Evolutionary conservation across 2,888 invertebrate genomes (phyloP).

Genomic region (Acanthoscelides obtectus): DNA sequence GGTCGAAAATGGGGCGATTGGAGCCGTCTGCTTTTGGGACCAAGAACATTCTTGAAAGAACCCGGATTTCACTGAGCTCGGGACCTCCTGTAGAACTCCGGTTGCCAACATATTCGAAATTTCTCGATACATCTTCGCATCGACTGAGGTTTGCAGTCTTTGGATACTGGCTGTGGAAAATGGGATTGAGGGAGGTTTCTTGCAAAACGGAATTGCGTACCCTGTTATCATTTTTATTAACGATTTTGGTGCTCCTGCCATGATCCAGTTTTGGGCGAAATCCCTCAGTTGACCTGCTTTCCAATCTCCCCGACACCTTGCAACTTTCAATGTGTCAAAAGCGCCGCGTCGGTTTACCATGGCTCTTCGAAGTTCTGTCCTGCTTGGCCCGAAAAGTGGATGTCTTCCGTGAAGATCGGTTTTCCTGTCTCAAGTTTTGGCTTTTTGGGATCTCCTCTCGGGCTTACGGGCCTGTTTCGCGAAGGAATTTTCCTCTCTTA

Average conservation of each 20-base stretch:
- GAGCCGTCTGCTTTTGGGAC: conserved; percentile 7
- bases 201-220: neutral
- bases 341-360: too few relatives aligned
- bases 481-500: neutral
- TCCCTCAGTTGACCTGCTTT: neutral
- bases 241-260: neutral
- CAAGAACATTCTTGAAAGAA: neutral
- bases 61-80: conserved; percentile 9
- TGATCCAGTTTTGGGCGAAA: neutral
- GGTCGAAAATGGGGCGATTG: conserved; percentile 15
- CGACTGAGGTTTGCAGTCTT: neutral
- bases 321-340: too few relatives aligned
- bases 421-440: too few relatives aligned
- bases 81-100: neutral
- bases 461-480: too few relatives aligned
- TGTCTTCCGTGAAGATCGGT: too few relatives aligned
- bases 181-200: neutral
- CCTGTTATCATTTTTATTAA: neutral
- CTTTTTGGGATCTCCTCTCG: too few relatives aligned
- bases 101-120: neutral
- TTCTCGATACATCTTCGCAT: conserved; percentile 1
- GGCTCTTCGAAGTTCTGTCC: too few relatives aligned
- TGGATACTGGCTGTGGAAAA: neutral
- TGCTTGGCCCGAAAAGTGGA: too few relatives aligned
- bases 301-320: too few relatives aligned